These are phyloP conservation scores for Spodoptera litura DNA, from an alignment of 1,140 invertebrate species.

Conservation along the genomic window DNA sequence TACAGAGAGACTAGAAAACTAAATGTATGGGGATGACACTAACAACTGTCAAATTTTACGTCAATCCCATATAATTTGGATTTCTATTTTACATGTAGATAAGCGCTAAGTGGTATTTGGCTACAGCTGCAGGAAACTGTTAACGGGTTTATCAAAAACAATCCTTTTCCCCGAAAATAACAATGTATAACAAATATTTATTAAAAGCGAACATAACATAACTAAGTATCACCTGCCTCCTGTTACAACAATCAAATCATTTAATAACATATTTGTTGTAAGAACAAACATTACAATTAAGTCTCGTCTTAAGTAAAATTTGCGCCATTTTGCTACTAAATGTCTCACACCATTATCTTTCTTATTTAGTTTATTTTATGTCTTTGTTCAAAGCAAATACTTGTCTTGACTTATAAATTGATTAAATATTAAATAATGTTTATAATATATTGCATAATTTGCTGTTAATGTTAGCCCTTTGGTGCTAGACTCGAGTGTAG, in stretches of 20 bases:
- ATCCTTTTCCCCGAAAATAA: too few species aligned
- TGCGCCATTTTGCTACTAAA: conserved; percentile 23
- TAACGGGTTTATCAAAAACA: too few species aligned
- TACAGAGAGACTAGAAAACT: too few species aligned
- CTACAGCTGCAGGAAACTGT: too few species aligned
- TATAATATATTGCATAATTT: background rate
- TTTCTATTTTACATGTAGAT: too few species aligned
- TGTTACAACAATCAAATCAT: conserved; percentile 5
- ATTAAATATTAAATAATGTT: background rate
- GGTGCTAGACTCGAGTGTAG: too few species aligned
- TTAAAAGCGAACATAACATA: too few species aligned
- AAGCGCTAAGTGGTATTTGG: too few species aligned
- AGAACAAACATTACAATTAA: background rate
- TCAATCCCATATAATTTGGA: too few species aligned
- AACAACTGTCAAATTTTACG: too few species aligned
- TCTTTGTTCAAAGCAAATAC: background rate
- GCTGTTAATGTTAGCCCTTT: background rate
- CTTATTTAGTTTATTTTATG: conserved; percentile 3
- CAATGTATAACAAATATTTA: too few species aligned
- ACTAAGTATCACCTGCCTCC: background rate
- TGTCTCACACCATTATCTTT: conserved; percentile 12
- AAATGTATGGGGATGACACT: too few species aligned
- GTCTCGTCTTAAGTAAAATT: background rate
- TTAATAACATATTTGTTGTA: background rate
- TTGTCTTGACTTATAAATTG: background rate